Conservation (phyloP, 2,888 invertebrate species). For the Terebella lapidaria region DNA sequence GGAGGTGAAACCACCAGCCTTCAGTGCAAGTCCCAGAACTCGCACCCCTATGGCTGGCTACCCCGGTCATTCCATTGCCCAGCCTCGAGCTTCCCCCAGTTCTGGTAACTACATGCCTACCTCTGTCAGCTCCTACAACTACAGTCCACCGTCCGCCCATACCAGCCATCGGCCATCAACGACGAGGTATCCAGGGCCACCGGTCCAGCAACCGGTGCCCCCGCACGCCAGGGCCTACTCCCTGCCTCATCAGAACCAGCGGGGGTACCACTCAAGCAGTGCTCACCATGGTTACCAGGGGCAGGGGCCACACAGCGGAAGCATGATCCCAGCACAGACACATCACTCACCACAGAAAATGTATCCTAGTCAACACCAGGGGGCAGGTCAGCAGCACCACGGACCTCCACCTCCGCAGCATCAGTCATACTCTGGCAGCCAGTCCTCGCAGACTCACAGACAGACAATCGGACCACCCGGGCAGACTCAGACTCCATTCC, state of each 20-base stretch:
- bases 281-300: not conserved
- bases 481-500: not conserved
- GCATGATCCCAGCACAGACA: not conserved
- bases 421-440: not conserved
- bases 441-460: too few species aligned
- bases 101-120: not conserved
- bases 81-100: not conserved
- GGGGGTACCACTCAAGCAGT: not conserved
- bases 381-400: not conserved
- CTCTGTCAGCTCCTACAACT: not conserved
- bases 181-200: not conserved
- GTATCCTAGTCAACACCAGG: not conserved
- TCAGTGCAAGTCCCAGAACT: not conserved
- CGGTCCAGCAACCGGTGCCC: not conserved
- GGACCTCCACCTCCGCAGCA: not conserved
- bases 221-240: not conserved
- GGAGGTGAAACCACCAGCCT: constrained; percentile 12
- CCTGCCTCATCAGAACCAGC: not conserved
- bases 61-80: not conserved
- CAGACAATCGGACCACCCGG: not conserved
- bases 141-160: not conserved
- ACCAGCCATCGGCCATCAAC: not conserved
- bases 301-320: not conserved
- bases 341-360: not conserved
- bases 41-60: not conserved